These are phyloP conservation scores for Syrphus vitripennis DNA, from an alignment of 2,888 invertebrate genomes.

Conservation along the genomic window DNA sequence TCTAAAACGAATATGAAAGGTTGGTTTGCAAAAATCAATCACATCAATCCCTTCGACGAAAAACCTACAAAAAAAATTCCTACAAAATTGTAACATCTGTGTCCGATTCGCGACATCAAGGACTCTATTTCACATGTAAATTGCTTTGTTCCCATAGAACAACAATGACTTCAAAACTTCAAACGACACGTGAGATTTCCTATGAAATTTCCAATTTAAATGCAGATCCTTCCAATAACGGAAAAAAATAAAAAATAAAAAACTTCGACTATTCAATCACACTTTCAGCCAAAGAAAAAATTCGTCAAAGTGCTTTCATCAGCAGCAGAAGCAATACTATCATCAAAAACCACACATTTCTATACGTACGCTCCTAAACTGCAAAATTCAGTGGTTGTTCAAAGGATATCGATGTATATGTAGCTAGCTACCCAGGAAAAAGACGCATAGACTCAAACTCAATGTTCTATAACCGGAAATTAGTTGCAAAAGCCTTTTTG, in stretches of 20 bases:
- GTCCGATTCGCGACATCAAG: slow-evolving; percentile 14
- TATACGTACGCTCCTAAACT: background rate
- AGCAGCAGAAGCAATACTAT: background rate
- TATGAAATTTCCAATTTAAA: slow-evolving; percentile 63
- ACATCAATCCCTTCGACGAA: slow-evolving; percentile 49
- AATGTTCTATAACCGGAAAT: slow-evolving; percentile 61
- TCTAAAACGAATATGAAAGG: background rate
- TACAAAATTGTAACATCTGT: slow-evolving; percentile 39
- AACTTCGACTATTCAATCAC: slow-evolving; percentile 39
- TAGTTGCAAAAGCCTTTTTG: slow-evolving; percentile 62
- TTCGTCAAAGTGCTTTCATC: slow-evolving; percentile 19
- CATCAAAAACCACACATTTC: background rate
- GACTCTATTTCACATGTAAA: slow-evolving; percentile 18
- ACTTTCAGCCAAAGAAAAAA: slow-evolving; percentile 9
- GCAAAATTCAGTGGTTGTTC: background rate
- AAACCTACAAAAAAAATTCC: background rate
- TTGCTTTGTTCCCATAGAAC: slow-evolving; percentile 8
- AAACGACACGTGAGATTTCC: background rate
- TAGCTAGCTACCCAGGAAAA: too few relatives aligned
- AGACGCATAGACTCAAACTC: slow-evolving; percentile 27
- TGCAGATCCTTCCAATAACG: slow-evolving; percentile 56
- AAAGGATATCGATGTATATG: too few relatives aligned
- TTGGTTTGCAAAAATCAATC: slow-evolving; percentile 62
- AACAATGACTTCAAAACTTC: slow-evolving; percentile 8
- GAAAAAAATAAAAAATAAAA: background rate